Conservation (phyloP, 2,113 vertebrate genomes). For the Acanthochromis polyacanthus region DNA sequence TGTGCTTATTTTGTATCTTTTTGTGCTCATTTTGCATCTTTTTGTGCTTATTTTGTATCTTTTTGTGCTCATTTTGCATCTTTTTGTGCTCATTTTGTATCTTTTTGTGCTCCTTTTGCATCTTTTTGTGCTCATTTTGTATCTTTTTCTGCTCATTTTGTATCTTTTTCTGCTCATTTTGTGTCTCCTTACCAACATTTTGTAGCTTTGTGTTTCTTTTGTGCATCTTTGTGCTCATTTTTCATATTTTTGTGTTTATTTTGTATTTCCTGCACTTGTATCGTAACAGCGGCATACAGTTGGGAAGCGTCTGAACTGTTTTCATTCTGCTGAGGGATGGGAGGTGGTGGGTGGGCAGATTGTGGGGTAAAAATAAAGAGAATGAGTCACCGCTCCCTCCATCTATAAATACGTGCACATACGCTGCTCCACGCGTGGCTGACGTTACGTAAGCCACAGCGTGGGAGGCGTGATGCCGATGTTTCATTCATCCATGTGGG, state of each 20-base stretch:
- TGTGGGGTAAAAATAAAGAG: slow-evolving; percentile 77
- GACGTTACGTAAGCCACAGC: slow-evolving; percentile 77
- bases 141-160: no score
- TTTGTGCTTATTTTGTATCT: not conserved
- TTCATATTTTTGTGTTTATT: no score
- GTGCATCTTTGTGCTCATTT: no score
- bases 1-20: not conserved
- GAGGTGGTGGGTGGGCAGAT: slow-evolving; percentile 57
- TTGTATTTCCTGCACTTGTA: not conserved
- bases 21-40: not conserved
- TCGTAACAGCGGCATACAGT: slow-evolving; percentile 34
- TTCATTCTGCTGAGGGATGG: slow-evolving; percentile 29
- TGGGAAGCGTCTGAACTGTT: slow-evolving; percentile 53
- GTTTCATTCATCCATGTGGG: slow-evolving; percentile 76
- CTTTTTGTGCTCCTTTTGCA: no score
- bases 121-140: no score
- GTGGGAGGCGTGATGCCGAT: slow-evolving; percentile 76
- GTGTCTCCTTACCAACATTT: no score
- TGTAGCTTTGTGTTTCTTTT: no score
- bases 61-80: no score
- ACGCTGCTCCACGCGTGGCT: slow-evolving; percentile 66
- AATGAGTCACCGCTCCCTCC: slow-evolving; percentile 81
- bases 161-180: no score
- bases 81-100: no score
- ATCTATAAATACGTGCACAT: slow-evolving; percentile 79